phyloP scores from a whole-genome alignment of 2,113 vertebrate species.

The Cryptomyrus ogoouensis region DNA sequence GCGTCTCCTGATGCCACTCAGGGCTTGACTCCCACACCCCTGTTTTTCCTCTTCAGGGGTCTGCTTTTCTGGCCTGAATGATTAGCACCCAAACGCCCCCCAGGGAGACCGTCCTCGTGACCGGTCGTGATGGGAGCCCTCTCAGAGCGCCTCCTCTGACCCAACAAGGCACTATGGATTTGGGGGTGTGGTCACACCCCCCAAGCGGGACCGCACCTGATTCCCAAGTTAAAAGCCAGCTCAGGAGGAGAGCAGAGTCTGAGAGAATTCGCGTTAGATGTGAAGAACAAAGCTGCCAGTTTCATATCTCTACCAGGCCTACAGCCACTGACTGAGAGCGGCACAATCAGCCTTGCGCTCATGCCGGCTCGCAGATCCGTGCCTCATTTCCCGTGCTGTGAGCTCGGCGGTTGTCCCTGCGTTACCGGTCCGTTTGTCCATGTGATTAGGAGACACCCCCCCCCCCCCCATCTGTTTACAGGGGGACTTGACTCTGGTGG shows the following conservation, averaged over 20 bases:
- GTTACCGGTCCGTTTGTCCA: not conserved
- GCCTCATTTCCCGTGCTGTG: not conserved
- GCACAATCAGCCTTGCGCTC: not conserved
- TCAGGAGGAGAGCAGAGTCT: not conserved
- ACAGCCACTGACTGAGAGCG: not conserved
- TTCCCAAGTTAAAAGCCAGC: not conserved
- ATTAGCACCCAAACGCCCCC: not conserved
- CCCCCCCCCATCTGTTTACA: not conserved
- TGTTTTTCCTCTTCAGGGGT: not conserved
- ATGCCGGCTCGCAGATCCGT: too few species aligned
- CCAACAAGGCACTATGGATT: not conserved
- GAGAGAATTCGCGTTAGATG: not conserved
- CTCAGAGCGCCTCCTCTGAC: not conserved
- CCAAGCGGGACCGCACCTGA: not conserved
- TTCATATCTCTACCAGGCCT: not conserved
- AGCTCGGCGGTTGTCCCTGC: not conserved
- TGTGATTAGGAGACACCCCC: not conserved
- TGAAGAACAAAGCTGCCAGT: not conserved
- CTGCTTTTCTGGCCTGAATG: not conserved
- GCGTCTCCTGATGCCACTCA: not conserved
- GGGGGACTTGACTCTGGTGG: not conserved
- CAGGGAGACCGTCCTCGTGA: not conserved
- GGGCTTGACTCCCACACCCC: too few species aligned
- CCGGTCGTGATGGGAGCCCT: too few species aligned
- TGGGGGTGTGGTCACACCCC: not conserved